Percentiles rank a stretch among this genome's conserved stretches.
These are phyloP conservation scores for Cladorhizidae sp. DNA, from an alignment of 37 sponge, comb jelly and placozoan genomes.

Conservation along the genomic window DNA sequence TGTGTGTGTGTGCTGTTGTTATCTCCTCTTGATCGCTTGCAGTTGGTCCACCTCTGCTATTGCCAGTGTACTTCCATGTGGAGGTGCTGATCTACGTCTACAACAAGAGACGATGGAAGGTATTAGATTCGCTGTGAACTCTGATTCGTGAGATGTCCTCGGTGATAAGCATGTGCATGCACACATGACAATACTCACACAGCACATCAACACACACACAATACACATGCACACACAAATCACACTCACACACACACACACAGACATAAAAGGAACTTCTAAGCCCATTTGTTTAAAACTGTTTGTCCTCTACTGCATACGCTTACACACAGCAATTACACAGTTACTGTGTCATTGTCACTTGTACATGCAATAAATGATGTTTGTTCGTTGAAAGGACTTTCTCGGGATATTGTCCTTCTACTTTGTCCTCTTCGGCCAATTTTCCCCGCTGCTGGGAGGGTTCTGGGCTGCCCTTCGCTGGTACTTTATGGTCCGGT, in stretches of 20 bases:
- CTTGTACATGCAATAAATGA: not conserved
- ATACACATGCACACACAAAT: too few relatives aligned
- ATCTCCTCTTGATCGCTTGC: not conserved
- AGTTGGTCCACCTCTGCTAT: conserved; percentile 81
- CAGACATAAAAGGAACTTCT: not conserved
- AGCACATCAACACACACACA: too few relatives aligned
- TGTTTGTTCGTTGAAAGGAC: conserved; percentile 38
- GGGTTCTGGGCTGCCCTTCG: conserved; percentile 71
- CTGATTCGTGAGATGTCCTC: too few relatives aligned
- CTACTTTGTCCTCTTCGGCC: conserved; percentile 46
- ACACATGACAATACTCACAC: too few relatives aligned
- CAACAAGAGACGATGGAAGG: conserved; percentile 54
- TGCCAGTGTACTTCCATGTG: conserved; percentile 83
- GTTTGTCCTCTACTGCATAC: too few relatives aligned
- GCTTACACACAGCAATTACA: too few relatives aligned
- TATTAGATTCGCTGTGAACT: conserved; percentile 1
- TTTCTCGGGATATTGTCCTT: conserved; percentile 33
- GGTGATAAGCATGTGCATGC: too few relatives aligned
- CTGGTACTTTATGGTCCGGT: conserved; percentile 68
- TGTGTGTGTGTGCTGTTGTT: not conserved
- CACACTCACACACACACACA: too few relatives aligned
- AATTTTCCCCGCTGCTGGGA: conserved; percentile 56
- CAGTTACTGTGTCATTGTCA: not conserved
- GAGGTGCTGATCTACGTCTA: conserved; percentile 68
- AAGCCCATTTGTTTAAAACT: not conserved